phyloP scores from a whole-genome alignment of 2,888 invertebrate species.

The Tachystola acroxantha region DNA sequence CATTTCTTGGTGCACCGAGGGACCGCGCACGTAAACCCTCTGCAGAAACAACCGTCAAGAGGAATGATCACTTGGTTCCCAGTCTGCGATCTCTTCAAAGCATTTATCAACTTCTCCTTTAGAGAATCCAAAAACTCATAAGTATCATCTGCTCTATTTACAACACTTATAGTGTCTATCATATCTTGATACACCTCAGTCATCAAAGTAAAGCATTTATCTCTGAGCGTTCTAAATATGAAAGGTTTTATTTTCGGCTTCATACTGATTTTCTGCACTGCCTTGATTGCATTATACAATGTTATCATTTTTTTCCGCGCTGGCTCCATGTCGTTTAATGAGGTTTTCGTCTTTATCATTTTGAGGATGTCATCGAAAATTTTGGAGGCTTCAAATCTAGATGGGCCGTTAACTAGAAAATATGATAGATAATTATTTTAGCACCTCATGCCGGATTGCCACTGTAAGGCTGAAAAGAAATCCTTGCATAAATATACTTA shows the following conservation, averaged over 20 bases:
- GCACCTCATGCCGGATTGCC: no score
- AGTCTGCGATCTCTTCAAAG: conserved; percentile 45
- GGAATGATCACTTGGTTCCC: conserved; percentile 44
- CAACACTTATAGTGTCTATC: conserved; percentile 17
- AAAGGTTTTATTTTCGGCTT: conserved; percentile 20
- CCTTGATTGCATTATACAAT: conserved; percentile 26
- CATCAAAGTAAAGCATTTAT: conserved; percentile 35
- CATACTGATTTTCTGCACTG: conserved; percentile 31
- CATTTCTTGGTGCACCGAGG: conserved; percentile 41
- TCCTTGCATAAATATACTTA: no score
- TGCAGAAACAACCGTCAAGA: conserved; percentile 42
- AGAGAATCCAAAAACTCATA: conserved; percentile 36
- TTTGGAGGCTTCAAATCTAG: conserved; percentile 40
- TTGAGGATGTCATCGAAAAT: conserved; percentile 36
- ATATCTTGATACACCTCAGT: conserved; percentile 34
- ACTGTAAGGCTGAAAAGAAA: no score
- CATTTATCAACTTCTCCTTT: conserved; percentile 40
- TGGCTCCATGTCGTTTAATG: conserved; percentile 21
- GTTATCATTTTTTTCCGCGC: conserved; percentile 25
- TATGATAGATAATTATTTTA: no score
- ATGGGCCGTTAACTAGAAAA: conserved; percentile 12
- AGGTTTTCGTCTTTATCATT: conserved; percentile 29
- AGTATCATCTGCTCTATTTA: conserved; percentile 15
- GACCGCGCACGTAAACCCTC: conserved; percentile 33
- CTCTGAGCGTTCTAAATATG: conserved; percentile 30